Conservation (phyloP, 2,797 vertebrate genomes). For the Hypotaenidia okinawae region DNA sequence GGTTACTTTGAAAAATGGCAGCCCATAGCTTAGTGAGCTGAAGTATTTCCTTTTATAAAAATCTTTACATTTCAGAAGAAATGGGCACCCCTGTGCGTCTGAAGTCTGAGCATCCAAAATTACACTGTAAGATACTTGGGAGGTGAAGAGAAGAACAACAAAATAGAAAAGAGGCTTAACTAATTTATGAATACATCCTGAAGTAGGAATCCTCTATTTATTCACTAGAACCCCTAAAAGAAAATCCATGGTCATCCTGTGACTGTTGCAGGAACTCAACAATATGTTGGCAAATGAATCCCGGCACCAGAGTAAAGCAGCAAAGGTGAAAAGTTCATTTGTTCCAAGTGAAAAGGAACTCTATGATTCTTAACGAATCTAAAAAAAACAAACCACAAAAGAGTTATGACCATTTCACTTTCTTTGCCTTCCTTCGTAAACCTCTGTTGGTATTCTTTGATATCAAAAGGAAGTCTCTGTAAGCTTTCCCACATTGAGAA, state of each 20-base stretch:
- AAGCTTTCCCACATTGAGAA: conserved; percentile 29
- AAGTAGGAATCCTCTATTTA: neutral
- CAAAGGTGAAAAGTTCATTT: conserved; percentile 75
- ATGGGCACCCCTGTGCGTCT: neutral
- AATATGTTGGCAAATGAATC: neutral
- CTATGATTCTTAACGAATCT: conserved; percentile 48
- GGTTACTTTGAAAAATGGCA: neutral
- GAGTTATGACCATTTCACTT: conserved; percentile 52
- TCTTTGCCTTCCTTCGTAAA: conserved; percentile 63
- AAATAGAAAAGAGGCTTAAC: neutral
- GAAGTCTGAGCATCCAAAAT: neutral
- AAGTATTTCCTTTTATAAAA: neutral
- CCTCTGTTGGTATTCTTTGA: conserved; percentile 37
- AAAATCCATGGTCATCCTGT: neutral
- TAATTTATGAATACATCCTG: neutral
- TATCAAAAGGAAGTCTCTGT: conserved; percentile 9
- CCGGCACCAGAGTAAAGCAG: conserved; percentile 59
- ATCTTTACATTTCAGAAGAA: neutral
- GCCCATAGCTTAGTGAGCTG: neutral
- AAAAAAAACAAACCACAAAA: conserved; percentile 59
- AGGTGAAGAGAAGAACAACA: neutral
- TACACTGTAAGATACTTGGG: neutral
- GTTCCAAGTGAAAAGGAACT: conserved; percentile 63
- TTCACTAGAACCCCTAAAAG: neutral
- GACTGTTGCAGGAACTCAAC: neutral